phyloP scores from a whole-genome alignment of 2,113 vertebrate genomes.

The Saccopteryx leptura region DNA sequence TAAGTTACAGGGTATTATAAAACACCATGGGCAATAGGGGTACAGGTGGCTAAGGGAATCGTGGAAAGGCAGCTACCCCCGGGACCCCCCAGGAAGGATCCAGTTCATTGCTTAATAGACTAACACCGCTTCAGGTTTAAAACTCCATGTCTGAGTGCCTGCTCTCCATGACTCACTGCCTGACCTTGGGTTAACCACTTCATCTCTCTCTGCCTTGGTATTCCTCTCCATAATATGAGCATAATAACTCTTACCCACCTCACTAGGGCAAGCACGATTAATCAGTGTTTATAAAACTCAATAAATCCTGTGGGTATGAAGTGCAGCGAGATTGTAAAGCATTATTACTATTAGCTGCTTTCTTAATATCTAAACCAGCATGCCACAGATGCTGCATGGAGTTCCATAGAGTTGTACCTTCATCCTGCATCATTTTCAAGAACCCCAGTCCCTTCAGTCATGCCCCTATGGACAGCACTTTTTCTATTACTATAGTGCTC shows the following conservation, averaged over 20 bases:
- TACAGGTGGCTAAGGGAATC: too few species aligned
- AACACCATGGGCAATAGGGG: neutral
- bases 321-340: slow-evolving; percentile 43
- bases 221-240: slow-evolving; percentile 70
- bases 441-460: neutral
- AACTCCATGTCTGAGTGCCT: slow-evolving; percentile 30
- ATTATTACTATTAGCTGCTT: slow-evolving; percentile 74
- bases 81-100: neutral
- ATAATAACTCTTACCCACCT: slow-evolving; percentile 75
- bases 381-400: neutral
- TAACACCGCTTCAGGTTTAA: slow-evolving; percentile 28
- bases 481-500: neutral
- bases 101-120: slow-evolving; percentile 32
- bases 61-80: neutral
- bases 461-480: neutral
- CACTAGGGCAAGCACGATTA: slow-evolving; percentile 71
- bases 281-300: slow-evolving; percentile 76
- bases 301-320: slow-evolving; percentile 73
- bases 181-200: slow-evolving; percentile 72
- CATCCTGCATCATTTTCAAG: slow-evolving; percentile 32
- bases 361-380: slow-evolving; percentile 66
- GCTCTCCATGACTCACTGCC: slow-evolving; percentile 36
- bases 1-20: neutral
- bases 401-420: neutral
- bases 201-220: slow-evolving; percentile 68